Evolutionary conservation across 2,113 vertebrate genomes (phyloP), one percentile per base, ranked within the genome.

Genomic region (Megaptera novaeangliae): DNA sequence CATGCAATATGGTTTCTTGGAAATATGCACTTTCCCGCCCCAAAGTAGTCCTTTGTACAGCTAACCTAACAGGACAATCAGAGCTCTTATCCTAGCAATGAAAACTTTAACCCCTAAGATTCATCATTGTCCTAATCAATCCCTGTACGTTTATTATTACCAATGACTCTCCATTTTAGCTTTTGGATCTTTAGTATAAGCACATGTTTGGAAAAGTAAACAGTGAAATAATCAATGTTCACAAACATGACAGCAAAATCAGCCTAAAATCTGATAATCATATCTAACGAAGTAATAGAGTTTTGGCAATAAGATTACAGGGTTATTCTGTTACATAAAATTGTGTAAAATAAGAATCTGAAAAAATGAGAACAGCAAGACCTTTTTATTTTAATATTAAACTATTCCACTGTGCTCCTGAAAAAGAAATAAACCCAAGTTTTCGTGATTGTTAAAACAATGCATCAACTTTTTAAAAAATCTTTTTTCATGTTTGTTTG

Each of bases 1-100:
- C 95, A 98, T 97, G 97, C 83, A 20, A 49, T 81, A 75, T 86
- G 61, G 44, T 96, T 96, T 88, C 93, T 93, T 97, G 86, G 74
- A 96, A 91, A 96, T 94, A 87, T 0, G 27, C 66, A 87, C 97
- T 94, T 95, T 75, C 31, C 41, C 25, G 39, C 81, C 29, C 86
- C 72, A 29, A 64, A 89, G 63, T 64, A 71, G 71, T 91, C 88
- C 36, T 87, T 68, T 95, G 74, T 75, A 68, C 13, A 95, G 64
- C 59, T 95, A 72, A 69, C 8, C n/a, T 81, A 81, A 71, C 59
- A 87, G 52, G 41, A 80, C 52, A 91, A 69, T 63, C 68, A 66
- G 49, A 95, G 8, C 27, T 83, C 21, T 77, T 89, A 23, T 15
- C n/a, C 49, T 39, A 92, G n/a, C 75, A 95, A 66, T 13, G 57